Conservation (phyloP, 2,888 invertebrate species). For the Tetrapedia diversipes region DNA sequence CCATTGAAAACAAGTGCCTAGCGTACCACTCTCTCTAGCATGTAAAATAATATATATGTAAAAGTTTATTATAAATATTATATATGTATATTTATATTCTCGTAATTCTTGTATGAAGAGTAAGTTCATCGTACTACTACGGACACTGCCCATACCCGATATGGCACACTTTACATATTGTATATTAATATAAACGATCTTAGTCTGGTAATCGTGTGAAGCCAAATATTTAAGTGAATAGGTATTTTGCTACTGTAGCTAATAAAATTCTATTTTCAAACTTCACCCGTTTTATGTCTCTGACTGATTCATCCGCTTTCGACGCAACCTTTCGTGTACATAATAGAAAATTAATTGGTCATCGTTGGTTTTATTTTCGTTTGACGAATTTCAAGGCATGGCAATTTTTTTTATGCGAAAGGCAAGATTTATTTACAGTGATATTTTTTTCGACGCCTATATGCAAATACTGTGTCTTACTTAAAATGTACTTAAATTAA, state of each 20-base stretch:
- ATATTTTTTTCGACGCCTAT: too few species aligned
- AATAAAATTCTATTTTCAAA: constrained; percentile 79
- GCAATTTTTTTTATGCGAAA: too few species aligned
- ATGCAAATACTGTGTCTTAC: too few species aligned
- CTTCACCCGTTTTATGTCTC: constrained; percentile 43
- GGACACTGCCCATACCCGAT: constrained; percentile 80
- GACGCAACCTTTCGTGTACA: too few species aligned
- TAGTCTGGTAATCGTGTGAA: constrained; percentile 79
- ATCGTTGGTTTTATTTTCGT: too few species aligned
- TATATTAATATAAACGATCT: constrained; percentile 79
- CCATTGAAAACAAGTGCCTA: constrained; percentile 73
- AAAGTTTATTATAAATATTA: constrained; percentile 53
- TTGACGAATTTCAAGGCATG: too few species aligned
- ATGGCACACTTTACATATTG: constrained; percentile 79
- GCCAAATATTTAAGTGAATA: constrained; percentile 82
- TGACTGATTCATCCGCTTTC: neutral
- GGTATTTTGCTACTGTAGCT: constrained; percentile 82
- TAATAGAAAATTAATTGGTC: too few species aligned
- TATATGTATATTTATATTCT: constrained; percentile 73
- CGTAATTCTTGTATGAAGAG: constrained; percentile 74
- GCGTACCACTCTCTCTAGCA: constrained; percentile 74
- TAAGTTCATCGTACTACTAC: constrained; percentile 76
- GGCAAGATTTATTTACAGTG: too few species aligned
- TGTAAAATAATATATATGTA: constrained; percentile 77
- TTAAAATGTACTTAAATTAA: too few species aligned